These are phyloP conservation scores for Meteorus colon DNA, from an alignment of 2,888 invertebrate genomes.

Conservation along the genomic window DNA sequence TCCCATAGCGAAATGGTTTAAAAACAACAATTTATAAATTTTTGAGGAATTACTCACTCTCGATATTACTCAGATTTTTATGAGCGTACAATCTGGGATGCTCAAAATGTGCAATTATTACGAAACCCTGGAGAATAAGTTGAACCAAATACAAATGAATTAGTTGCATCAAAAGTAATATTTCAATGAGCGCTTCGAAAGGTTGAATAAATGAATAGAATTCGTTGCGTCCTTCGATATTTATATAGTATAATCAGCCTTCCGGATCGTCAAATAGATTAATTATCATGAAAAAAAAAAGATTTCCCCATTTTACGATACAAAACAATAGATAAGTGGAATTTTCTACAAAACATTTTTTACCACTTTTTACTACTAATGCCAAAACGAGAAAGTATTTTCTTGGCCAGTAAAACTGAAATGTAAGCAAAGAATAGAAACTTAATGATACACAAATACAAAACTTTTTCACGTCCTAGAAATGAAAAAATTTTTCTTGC, in stretches of 20 bases:
- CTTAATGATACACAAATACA: slow-evolving; percentile 2
- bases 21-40: no score
- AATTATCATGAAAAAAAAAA: not conserved
- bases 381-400: slow-evolving; percentile 19
- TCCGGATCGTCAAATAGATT: not conserved
- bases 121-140: not conserved
- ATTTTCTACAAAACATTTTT: slow-evolving; percentile 34
- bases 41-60: no score
- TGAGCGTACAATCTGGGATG: no score
- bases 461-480: slow-evolving; percentile 20
- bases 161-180: not conserved
- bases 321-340: slow-evolving; percentile 23
- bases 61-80: no score
- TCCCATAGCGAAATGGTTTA: no score
- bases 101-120: not conserved
- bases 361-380: slow-evolving; percentile 31
- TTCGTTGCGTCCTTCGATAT: not conserved
- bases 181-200: not conserved
- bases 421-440: not conserved
- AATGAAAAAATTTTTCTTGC: not conserved
- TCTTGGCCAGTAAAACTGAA: not conserved
- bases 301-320: slow-evolving; percentile 20
- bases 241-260: not conserved
- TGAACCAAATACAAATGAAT: not conserved
- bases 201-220: not conserved